phyloP scores from a whole-genome alignment of 2,888 invertebrate species.

The Drosophila borealis region DNA sequence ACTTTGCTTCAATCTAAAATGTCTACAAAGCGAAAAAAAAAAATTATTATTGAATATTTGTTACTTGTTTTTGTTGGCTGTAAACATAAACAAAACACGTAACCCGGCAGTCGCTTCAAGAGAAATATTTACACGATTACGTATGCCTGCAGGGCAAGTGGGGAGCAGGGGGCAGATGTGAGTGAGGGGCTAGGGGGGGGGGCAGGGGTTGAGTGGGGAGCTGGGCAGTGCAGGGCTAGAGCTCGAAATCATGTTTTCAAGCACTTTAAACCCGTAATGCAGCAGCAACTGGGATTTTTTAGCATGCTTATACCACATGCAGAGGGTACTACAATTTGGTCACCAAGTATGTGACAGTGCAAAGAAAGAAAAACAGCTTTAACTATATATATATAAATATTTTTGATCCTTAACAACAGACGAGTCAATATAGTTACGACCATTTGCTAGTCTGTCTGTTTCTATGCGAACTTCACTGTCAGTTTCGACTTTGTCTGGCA shows the following conservation, averaged over 20 bases:
- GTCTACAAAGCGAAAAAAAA: conserved; percentile 5
- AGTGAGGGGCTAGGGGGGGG: neutral
- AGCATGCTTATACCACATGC: neutral
- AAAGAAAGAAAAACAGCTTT: too few relatives aligned
- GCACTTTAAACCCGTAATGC: conserved; percentile 22
- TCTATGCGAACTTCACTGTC: too few relatives aligned
- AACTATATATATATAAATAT: too few relatives aligned
- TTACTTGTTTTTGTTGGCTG: neutral
- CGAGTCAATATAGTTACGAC: too few relatives aligned
- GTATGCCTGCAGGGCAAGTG: conserved; percentile 1
- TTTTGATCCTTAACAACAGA: too few relatives aligned
- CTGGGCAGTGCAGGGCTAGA: neutral
- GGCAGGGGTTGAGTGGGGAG: neutral
- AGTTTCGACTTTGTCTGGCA: too few relatives aligned
- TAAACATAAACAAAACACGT: conserved; percentile 49
- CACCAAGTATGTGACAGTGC: conserved; percentile 1
- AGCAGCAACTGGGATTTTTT: conserved; percentile 16
- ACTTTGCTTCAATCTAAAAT: conserved; percentile 3
- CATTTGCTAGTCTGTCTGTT: too few relatives aligned
- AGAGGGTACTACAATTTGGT: neutral
- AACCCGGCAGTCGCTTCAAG: conserved; percentile 38
- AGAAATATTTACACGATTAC: conserved; percentile 53
- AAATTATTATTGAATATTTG: conserved; percentile 46
- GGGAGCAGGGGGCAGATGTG: neutral
- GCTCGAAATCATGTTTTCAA: conserved; percentile 23